phyloP scores from a whole-genome alignment of 1,140 invertebrate genomes.

The Formica exsecta region DNA sequence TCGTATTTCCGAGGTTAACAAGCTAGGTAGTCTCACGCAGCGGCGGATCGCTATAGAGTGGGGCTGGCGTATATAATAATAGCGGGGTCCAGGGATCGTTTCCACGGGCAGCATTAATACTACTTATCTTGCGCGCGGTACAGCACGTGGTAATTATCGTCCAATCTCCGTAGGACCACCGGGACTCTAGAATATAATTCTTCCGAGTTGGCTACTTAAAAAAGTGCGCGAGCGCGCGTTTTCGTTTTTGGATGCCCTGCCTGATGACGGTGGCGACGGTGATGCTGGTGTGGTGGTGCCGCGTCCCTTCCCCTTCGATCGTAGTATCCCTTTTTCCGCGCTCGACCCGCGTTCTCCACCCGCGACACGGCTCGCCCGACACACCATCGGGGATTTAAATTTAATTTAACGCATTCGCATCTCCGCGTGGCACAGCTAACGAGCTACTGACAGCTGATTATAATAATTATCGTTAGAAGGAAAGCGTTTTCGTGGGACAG shows the following conservation, averaged over 20 bases:
- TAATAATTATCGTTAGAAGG: conserved; percentile 74
- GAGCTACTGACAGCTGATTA: conserved; percentile 76
- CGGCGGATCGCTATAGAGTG: conserved; percentile 2
- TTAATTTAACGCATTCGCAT: conserved; percentile 77
- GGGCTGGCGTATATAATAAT: conserved; percentile 73
- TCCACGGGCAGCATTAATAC: conserved; percentile 74
- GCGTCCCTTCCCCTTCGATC: neutral
- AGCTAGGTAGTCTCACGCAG: conserved; percentile 61
- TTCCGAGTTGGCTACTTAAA: conserved; percentile 75
- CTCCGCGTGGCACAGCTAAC: conserved; percentile 68
- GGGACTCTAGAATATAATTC: conserved; percentile 74
- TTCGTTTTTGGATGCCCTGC: conserved; percentile 52
- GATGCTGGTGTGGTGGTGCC: too few species aligned
- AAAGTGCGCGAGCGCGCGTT: conserved; percentile 48
- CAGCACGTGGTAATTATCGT: conserved; percentile 77
- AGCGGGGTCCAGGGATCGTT: conserved; percentile 69
- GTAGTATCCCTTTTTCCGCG: neutral
- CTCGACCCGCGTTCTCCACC: neutral
- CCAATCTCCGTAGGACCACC: conserved; percentile 76
- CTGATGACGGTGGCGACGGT: neutral
- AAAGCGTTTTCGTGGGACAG: conserved; percentile 51
- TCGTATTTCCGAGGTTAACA: conserved; percentile 60
- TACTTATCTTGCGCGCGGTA: conserved; percentile 73
- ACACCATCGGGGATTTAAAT: conserved; percentile 64
- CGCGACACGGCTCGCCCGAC: neutral